Evolutionary conservation across 2,797 vertebrate genomes (phyloP).

Genomic region (Eurystomus glaucurus): DNA sequence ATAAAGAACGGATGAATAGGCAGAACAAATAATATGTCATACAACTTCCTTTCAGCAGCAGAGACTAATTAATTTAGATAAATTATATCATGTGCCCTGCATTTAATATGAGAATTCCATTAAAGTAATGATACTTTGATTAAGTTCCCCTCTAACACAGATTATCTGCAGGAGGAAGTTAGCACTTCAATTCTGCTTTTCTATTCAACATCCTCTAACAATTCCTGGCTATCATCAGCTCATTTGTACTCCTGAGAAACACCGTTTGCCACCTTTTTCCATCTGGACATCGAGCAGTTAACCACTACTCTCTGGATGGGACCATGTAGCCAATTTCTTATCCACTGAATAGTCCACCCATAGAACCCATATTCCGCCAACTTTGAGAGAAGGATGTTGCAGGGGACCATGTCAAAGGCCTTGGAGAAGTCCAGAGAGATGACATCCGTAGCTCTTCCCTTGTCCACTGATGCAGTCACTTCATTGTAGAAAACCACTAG

Average conservation of each 20-base stretch:
- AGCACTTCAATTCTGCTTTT: background rate
- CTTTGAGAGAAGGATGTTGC: too few relatives aligned
- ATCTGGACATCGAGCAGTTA: too few relatives aligned
- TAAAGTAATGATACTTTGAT: slow-evolving; percentile 64
- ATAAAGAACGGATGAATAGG: slow-evolving; percentile 68
- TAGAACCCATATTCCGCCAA: too few relatives aligned
- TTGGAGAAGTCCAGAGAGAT: too few relatives aligned
- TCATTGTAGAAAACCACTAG: too few relatives aligned
- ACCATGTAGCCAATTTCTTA: too few relatives aligned
- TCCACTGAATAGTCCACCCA: too few relatives aligned
- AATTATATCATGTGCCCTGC: slow-evolving; percentile 71
- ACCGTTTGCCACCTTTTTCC: too few relatives aligned
- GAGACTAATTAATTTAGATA: slow-evolving; percentile 78
- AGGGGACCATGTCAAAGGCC: too few relatives aligned
- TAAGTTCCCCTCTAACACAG: slow-evolving; percentile 45
- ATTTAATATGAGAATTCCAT: slow-evolving; percentile 72
- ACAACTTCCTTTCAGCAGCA: slow-evolving; percentile 62
- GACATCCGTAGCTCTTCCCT: too few relatives aligned
- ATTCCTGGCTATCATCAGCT: background rate
- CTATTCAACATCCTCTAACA: background rate
- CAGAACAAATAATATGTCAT: slow-evolving; percentile 78
- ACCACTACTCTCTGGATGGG: too few relatives aligned
- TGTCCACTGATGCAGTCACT: too few relatives aligned
- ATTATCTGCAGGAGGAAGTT: slow-evolving; percentile 42
- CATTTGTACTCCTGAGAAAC: background rate